These are phyloP conservation scores for Spicauda simplicius DNA, from an alignment of 2,888 invertebrate genomes.

Conservation along the genomic window DNA sequence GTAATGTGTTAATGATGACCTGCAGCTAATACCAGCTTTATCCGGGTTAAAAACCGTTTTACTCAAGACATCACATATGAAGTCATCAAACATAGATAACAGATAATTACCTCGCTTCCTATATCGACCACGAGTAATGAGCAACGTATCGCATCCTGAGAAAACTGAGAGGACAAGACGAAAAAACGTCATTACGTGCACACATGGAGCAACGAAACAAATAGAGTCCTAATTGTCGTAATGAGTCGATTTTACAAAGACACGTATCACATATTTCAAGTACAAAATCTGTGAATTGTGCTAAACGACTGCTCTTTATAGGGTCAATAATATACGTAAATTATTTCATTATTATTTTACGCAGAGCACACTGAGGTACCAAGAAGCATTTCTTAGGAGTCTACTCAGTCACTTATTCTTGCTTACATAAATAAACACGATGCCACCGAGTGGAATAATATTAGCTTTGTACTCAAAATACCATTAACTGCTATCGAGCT, in stretches of 20 bases:
- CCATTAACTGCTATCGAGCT: slow-evolving; percentile 44
- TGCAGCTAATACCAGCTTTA: background rate
- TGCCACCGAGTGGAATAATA: slow-evolving; percentile 45
- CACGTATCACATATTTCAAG: too few relatives aligned
- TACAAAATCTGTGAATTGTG: too few relatives aligned
- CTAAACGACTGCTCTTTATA: too few relatives aligned
- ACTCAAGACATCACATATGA: background rate
- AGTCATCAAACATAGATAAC: slow-evolving; percentile 14
- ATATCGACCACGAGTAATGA: slow-evolving; percentile 18
- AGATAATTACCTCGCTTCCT: slow-evolving; percentile 17
- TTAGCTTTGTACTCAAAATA: slow-evolving; percentile 48
- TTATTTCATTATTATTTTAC: too few relatives aligned
- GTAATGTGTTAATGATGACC: too few relatives aligned
- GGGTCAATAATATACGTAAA: too few relatives aligned
- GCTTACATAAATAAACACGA: slow-evolving; percentile 38
- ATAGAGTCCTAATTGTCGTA: background rate
- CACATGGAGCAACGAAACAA: background rate
- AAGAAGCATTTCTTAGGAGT: too few relatives aligned
- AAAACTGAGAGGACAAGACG: slow-evolving; percentile 21
- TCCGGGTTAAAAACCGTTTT: background rate
- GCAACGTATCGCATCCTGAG: slow-evolving; percentile 15
- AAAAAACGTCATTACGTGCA: slow-evolving; percentile 27
- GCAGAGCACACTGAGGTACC: too few relatives aligned
- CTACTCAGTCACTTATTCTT: too few relatives aligned
- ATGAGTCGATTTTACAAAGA: too few relatives aligned